Percentiles rank a stretch among this genome's conserved stretches.
Conservation (phyloP, 2,888 invertebrate genomes). For the Drosophila trichaetosa region DNA sequence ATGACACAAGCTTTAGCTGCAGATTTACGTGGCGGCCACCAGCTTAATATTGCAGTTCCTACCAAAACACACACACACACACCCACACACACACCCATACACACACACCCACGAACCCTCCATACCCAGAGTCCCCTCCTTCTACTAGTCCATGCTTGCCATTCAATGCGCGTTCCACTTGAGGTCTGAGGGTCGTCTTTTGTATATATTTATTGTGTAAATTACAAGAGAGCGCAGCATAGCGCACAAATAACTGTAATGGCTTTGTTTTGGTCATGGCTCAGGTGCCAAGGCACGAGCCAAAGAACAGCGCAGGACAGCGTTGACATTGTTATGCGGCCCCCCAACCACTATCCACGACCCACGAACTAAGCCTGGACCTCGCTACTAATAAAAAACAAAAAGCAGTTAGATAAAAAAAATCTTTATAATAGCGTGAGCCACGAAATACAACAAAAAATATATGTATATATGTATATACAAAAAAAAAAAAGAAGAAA, state of each 20-base stretch:
- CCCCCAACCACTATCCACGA: neutral
- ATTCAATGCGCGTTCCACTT: conserved; percentile 44
- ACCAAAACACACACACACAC: neutral
- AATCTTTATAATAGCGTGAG: conserved; percentile 72
- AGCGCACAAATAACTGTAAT: conserved; percentile 78
- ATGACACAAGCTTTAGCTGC: conserved; percentile 52
- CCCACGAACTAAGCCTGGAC: conserved; percentile 18
- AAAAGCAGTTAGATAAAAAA: conserved; percentile 77
- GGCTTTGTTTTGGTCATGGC: conserved; percentile 79
- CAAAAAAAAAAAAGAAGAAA: conserved; percentile 21
- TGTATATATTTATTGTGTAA: conserved; percentile 79
- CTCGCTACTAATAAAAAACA: conserved; percentile 58
- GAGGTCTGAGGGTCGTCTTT: conserved; percentile 57
- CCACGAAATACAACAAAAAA: conserved; percentile 25
- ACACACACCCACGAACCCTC: neutral
- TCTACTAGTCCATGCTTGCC: conserved; percentile 12
- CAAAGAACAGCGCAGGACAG: conserved; percentile 59
- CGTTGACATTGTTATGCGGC: conserved; percentile 63
- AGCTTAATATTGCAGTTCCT: conserved; percentile 39
- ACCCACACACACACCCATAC: neutral
- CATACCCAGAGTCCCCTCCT: neutral
- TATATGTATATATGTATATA: neutral
- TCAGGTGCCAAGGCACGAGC: conserved; percentile 70
- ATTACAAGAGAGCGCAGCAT: conserved; percentile 75
- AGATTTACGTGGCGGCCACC: conserved; percentile 40